Conservation (phyloP, 2,113 vertebrate species). For the Protobothrops mucrosquamatus region DNA sequence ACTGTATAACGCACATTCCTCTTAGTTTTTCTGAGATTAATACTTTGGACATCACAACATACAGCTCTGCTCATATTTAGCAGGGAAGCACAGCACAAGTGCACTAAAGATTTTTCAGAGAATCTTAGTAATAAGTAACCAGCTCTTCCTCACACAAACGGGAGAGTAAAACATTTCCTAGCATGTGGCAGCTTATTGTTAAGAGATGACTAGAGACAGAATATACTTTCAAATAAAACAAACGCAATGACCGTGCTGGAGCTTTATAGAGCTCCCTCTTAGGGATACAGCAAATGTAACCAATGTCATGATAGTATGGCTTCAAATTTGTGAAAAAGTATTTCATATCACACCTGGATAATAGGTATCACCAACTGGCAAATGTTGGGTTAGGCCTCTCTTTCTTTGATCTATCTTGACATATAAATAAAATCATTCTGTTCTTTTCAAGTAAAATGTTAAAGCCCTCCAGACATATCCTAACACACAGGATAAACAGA, state of each 20-base stretch:
- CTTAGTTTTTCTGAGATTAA: not conserved
- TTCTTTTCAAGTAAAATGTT: not conserved
- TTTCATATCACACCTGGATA: not conserved
- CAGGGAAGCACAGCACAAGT: not conserved
- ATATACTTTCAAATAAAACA: not conserved
- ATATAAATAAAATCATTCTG: not conserved
- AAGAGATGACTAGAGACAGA: not conserved
- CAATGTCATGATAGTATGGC: not conserved
- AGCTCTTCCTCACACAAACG: not conserved
- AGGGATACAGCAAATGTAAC: not conserved
- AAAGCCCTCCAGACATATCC: not conserved
- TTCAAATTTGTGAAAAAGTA: not conserved
- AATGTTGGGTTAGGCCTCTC: not conserved
- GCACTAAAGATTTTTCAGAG: not conserved
- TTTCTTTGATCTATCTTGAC: not conserved
- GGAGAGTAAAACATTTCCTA: not conserved
- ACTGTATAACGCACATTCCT: not conserved
- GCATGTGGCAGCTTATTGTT: not conserved
- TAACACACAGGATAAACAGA: not conserved
- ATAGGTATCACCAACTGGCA: not conserved
- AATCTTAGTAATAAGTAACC: not conserved
- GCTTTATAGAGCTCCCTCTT: not conserved
- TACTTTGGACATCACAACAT: not conserved
- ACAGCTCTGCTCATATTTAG: not conserved
- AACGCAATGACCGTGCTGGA: not conserved